Percentiles rank a stretch among this genome's conserved stretches.
Conservation (phyloP, 2,113 vertebrate species). For the Tenebrosternarchus preto region DNA sequence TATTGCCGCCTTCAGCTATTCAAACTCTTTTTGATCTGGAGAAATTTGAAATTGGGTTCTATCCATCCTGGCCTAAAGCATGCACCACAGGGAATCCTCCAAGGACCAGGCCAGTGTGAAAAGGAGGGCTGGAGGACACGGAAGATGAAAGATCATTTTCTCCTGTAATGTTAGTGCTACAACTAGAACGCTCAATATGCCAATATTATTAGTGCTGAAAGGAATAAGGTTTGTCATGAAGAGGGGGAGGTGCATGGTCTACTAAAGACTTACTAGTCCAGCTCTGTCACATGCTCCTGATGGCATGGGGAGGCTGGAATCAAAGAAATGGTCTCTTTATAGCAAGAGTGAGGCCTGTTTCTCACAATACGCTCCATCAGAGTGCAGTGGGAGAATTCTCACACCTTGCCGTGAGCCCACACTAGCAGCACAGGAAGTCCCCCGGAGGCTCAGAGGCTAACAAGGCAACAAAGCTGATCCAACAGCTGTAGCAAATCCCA, state of each 20-base stretch:
- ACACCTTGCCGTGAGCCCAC: not conserved
- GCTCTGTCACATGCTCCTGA: not conserved
- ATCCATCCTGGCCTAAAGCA: constrained; percentile 64
- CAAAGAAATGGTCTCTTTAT: not conserved
- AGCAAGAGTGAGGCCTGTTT: not conserved
- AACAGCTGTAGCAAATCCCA: not conserved
- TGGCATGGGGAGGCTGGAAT: not conserved
- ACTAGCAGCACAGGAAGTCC: not conserved
- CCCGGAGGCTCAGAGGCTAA: not conserved
- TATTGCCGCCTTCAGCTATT: not conserved
- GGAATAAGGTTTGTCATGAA: not conserved
- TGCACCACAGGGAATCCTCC: constrained; percentile 54
- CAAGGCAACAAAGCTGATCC: constrained; percentile 1
- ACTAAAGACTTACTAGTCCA: constrained; percentile 2
- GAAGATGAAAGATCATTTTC: constrained; percentile 28
- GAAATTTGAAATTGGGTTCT: constrained; percentile 61
- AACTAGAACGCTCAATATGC: not conserved
- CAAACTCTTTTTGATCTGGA: constrained; percentile 54
- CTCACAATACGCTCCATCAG: constrained; percentile 1
- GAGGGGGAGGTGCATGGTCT: not conserved
- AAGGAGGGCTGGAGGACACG: not conserved
- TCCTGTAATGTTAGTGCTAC: not conserved
- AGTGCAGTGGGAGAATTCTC: not conserved
- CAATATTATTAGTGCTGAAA: not conserved
- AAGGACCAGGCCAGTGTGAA: constrained; percentile 33